Conservation (phyloP, 30 jellyfish, hydroid and myxozoan genomes). For the Aurelia coerulea region DNA sequence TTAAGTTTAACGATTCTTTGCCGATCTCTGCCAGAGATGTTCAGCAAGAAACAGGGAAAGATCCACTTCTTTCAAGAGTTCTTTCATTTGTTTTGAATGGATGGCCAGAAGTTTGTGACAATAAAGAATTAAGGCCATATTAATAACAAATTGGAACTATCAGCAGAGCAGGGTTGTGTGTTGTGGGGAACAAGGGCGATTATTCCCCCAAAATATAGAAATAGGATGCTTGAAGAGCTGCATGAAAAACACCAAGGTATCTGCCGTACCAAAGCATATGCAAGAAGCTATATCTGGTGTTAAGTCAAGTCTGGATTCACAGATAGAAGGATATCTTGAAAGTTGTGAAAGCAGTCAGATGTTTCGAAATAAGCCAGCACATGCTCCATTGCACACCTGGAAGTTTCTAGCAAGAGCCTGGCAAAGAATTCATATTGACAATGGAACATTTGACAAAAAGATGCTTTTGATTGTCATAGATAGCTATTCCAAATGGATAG, state of each 20-base stretch:
- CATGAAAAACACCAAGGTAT: constrained; percentile 56
- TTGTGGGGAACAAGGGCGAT: constrained; percentile 48
- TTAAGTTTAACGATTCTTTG: too few species aligned
- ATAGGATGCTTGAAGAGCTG: constrained; percentile 24
- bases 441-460: too few species aligned
- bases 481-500: too few species aligned
- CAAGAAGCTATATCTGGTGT: not conserved
- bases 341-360: not conserved
- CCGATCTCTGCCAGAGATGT: too few species aligned
- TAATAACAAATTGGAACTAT: not conserved
- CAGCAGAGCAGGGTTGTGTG: too few species aligned
- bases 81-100: too few species aligned
- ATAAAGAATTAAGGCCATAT: constrained; percentile 45
- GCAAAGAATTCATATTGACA: too few species aligned
- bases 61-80: too few species aligned
- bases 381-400: constrained; percentile 5
- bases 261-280: constrained; percentile 18
- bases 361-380: constrained; percentile 1
- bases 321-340: not conserved
- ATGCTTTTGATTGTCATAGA: too few species aligned
- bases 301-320: constrained; percentile 3
- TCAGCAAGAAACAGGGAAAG: too few species aligned
- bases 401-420: not conserved
- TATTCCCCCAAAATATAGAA: constrained; percentile 42
- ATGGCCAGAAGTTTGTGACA: constrained; percentile 33